Percentiles rank a stretch among this genome's conserved stretches.
Evolutionary conservation across 2,888 invertebrate species (phyloP).

Genomic region (Terebella lapidaria): DNA sequence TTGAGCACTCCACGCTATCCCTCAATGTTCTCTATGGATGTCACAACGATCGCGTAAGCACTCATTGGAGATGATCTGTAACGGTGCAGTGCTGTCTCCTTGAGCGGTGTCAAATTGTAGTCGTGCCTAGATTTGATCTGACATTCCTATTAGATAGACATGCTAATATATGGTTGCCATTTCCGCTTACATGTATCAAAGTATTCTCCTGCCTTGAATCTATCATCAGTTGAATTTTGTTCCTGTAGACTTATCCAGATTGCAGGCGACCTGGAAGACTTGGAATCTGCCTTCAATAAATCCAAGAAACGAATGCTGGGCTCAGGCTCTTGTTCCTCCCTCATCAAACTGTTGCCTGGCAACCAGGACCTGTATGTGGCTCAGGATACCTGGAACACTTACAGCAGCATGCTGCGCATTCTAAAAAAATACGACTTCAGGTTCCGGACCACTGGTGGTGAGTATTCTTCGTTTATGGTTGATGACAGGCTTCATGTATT

Average conservation of each 20-base stretch:
- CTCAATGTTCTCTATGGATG: slow-evolving; percentile 26
- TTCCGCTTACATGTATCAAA: too few relatives aligned
- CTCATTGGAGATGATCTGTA: too few relatives aligned
- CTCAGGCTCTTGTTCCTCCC: slow-evolving; percentile 62
- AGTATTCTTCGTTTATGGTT: too few relatives aligned
- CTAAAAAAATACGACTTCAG: slow-evolving; percentile 79
- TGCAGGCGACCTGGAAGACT: slow-evolving; percentile 69
- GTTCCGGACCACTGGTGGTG: slow-evolving; percentile 51
- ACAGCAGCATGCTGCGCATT: slow-evolving; percentile 75
- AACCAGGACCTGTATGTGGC: slow-evolving; percentile 64
- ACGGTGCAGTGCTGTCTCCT: too few relatives aligned
- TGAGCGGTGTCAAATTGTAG: too few relatives aligned
- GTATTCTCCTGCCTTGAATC: too few relatives aligned
- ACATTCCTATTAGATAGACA: too few relatives aligned
- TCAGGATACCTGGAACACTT: slow-evolving; percentile 78
- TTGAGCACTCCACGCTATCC: background rate
- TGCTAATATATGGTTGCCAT: too few relatives aligned
- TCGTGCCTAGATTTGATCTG: too few relatives aligned
- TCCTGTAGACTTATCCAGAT: slow-evolving; percentile 60
- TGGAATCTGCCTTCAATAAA: slow-evolving; percentile 58
- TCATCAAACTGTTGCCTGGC: slow-evolving; percentile 63
- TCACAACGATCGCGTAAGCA: slow-evolving; percentile 11
- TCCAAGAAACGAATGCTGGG: too few relatives aligned
- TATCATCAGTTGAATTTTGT: background rate
- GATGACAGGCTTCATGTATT: too few relatives aligned